Evolutionary conservation across 2,888 invertebrate genomes (phyloP), one percentile per base, ranked within the genome.

Genomic region (Epistrophe eligans): DNA sequence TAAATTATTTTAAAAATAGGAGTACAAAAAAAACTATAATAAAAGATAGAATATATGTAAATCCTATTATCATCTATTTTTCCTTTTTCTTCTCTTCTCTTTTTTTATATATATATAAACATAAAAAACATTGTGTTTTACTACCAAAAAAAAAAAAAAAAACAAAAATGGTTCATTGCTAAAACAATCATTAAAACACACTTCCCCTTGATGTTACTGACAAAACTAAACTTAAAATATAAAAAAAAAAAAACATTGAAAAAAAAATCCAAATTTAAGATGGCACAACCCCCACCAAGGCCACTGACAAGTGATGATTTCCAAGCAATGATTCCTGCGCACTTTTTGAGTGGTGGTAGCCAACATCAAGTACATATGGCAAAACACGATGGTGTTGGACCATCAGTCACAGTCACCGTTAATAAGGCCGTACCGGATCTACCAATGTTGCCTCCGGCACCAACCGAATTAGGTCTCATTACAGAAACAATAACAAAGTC

Each of bases 401-500:
- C 93, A 89, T 93, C 95, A 91, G 97, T 97, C 90, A 96, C 97
- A 87, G 97, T 98, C 90, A 97, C 97, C 89, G 97, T 98, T 92
- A 96, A 96, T 94, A 96, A 97, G 93, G 94, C 94, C 90, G 93
- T 94, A 90, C 95, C 95, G 90, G 95, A 95, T 91, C 94, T 95
- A 90, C 95, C 96, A 91, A 94, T 95, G 92, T 95, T 96, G 91
- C 97, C 97, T 90, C 97, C 98, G 91, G 95, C 97, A 90, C 97
- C 97, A 89, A 96, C 96, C 88, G 95, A 96, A 90, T 95, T 97
- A 92, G 98, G 98, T 93, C 95, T 95, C 93, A 97, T 98, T 94
- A 98, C 98, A 90, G 98, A 98, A 94, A 97, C 97, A 93, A 97
- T 98, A 95, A 98, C 98, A 93, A 98, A 98, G 95, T 97, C 98